Conservation (phyloP, 1,140 invertebrate species). For the Centruroides vittatus region DNA sequence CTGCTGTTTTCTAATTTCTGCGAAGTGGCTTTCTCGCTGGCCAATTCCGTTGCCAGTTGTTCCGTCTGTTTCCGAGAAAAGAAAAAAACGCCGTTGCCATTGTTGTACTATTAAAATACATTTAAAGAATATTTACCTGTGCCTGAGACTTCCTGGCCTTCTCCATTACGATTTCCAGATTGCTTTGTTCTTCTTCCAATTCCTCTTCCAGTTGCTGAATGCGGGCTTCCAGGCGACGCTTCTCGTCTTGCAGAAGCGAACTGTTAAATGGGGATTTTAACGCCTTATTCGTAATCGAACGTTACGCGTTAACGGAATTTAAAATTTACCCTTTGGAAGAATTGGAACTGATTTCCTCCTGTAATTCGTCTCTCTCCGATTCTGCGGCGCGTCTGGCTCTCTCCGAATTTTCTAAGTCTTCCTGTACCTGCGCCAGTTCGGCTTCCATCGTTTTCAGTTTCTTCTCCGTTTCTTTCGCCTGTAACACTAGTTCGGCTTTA, state of each 20-base stretch:
- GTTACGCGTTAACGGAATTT: not conserved
- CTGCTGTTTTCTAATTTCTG: conserved; percentile 84
- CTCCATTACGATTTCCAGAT: conserved; percentile 72
- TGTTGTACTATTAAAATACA: too few relatives aligned
- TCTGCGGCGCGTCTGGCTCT: conserved; percentile 70
- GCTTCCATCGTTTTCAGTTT: conserved; percentile 82
- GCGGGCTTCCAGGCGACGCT: conserved; percentile 81
- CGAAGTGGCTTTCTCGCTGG: conserved; percentile 66
- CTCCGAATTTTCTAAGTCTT: conserved; percentile 77
- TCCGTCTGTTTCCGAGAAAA: conserved; percentile 42
- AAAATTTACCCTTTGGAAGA: conserved; percentile 33
- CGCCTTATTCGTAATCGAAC: not conserved
- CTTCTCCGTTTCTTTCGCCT: conserved; percentile 78
- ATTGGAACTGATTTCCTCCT: conserved; percentile 73
- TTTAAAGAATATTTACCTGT: conserved; percentile 16
- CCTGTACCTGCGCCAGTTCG: conserved; percentile 75
- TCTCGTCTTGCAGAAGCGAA: conserved; percentile 56
- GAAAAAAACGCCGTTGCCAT: not conserved
- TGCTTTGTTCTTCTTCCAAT: conserved; percentile 90
- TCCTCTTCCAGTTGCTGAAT: conserved; percentile 91
- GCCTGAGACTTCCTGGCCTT: conserved; percentile 65
- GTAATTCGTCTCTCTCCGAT: conserved; percentile 68
- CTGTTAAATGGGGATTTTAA: not conserved
- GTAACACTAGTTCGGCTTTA: conserved; percentile 64
- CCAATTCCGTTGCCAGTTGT: conserved; percentile 64